phyloP scores from a whole-genome alignment of 2,113 vertebrate species.

The Gopherus evgoodei region DNA sequence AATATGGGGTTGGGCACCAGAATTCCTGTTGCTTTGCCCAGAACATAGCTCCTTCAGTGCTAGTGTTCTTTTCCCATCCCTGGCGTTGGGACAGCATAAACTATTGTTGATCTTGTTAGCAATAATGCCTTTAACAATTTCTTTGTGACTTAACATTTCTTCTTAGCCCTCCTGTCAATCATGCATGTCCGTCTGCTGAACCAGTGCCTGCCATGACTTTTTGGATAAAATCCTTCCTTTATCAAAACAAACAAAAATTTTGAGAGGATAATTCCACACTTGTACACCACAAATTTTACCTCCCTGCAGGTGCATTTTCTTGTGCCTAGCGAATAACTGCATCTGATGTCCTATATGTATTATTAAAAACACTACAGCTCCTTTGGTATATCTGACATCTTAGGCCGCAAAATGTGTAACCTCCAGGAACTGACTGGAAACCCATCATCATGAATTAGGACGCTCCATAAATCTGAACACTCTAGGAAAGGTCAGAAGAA shows the following conservation, averaged over 20 bases:
- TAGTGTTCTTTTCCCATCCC: background rate
- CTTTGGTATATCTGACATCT: background rate
- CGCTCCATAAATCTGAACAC: background rate
- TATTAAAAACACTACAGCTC: background rate
- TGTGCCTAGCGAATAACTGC: background rate
- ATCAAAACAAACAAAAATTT: background rate
- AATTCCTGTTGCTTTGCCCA: background rate
- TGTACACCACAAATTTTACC: background rate
- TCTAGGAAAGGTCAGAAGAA: background rate
- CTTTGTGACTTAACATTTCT: constrained; percentile 55
- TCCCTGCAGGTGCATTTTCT: background rate
- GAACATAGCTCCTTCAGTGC: background rate
- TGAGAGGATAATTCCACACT: background rate
- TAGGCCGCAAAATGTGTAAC: background rate
- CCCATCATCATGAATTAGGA: background rate
- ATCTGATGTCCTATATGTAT: background rate
- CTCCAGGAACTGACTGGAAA: background rate
- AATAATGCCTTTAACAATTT: constrained; percentile 65
- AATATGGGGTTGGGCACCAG: background rate
- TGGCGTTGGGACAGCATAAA: background rate
- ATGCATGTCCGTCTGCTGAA: background rate
- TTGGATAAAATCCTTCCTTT: background rate
- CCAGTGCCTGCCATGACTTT: background rate
- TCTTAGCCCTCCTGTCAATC: constrained; percentile 16
- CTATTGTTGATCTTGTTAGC: constrained; percentile 54